These are phyloP conservation scores for Griposia aprilina DNA, from an alignment of 2,888 invertebrate genomes.

Conservation along the genomic window DNA sequence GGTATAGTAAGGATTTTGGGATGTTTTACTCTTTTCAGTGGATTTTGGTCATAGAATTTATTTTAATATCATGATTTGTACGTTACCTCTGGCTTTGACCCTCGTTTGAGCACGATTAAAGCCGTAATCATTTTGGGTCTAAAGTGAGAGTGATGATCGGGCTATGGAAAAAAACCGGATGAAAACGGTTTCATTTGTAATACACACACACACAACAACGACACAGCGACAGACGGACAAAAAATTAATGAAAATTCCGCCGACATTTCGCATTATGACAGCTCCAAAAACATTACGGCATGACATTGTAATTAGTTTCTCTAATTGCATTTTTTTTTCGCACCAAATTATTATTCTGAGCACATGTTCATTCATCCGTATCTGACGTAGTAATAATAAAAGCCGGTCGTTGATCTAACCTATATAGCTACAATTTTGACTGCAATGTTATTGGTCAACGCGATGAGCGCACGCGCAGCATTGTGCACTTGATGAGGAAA, in stretches of 20 bases:
- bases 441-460: conserved; percentile 50
- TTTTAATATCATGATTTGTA: background rate
- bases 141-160: conserved; percentile 40
- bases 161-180: conserved; percentile 22
- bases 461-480: conserved; percentile 52
- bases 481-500: conserved; percentile 73
- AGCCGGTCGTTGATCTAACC: conserved; percentile 74
- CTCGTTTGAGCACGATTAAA: background rate
- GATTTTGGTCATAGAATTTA: background rate
- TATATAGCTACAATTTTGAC: conserved; percentile 52
- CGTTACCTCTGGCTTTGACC: background rate
- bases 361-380: conserved; percentile 68
- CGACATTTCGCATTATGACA: conserved; percentile 20
- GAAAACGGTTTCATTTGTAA: conserved; percentile 26
- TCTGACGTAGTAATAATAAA: conserved; percentile 68
- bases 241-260: conserved; percentile 19
- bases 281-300: conserved; percentile 24
- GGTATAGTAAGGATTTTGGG: background rate
- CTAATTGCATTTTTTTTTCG: conserved; percentile 41
- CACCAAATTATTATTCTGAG: conserved; percentile 47
- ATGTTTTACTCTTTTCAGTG: background rate
- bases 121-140: conserved; percentile 10
- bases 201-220: no score
- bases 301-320: conserved; percentile 40
- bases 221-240: conserved; percentile 26